Evolutionary conservation across 2,797 vertebrate species (phyloP).

Genomic region (Pelochelys cantorii): DNA sequence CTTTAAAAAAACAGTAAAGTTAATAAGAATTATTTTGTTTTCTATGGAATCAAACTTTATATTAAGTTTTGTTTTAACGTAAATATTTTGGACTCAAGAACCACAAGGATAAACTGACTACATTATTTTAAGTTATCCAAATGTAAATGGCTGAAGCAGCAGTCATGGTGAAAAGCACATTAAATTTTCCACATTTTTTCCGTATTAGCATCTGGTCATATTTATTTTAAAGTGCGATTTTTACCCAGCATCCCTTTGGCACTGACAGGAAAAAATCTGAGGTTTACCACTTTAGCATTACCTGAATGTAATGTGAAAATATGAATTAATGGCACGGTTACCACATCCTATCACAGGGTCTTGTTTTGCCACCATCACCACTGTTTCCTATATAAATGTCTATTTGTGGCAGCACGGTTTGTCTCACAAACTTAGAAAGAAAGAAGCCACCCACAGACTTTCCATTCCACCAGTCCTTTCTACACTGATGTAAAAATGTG

Average conservation of each 20-base stretch:
- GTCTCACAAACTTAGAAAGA: accelerated
- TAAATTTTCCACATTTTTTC: slow-evolving; percentile 48
- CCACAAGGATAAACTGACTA: not conserved
- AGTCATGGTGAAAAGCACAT: not conserved
- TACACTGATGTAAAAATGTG: not conserved
- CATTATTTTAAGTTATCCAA: slow-evolving; percentile 20
- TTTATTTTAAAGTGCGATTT: slow-evolving; percentile 6
- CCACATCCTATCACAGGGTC: slow-evolving; percentile 69
- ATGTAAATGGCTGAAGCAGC: slow-evolving; percentile 4
- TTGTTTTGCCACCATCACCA: not conserved
- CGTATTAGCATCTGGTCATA: slow-evolving; percentile 34
- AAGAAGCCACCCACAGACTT: not conserved
- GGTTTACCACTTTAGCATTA: slow-evolving; percentile 28
- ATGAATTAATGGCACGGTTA: slow-evolving; percentile 49
- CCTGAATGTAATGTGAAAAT: slow-evolving; percentile 15
- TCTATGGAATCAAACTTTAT: not conserved
- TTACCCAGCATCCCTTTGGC: slow-evolving; percentile 43
- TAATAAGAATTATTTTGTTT: not conserved
- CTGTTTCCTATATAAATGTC: slow-evolving; percentile 50
- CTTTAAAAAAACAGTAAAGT: not conserved
- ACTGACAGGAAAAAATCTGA: not conserved
- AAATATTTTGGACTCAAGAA: not conserved
- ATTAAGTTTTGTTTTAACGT: not conserved
- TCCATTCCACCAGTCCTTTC: not conserved
- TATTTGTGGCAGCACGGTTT: slow-evolving; percentile 14